Percentiles rank a stretch among this genome's conserved stretches.
Conservation (phyloP, 1,140 invertebrate species). For the Tetramorium simillimum region DNA sequence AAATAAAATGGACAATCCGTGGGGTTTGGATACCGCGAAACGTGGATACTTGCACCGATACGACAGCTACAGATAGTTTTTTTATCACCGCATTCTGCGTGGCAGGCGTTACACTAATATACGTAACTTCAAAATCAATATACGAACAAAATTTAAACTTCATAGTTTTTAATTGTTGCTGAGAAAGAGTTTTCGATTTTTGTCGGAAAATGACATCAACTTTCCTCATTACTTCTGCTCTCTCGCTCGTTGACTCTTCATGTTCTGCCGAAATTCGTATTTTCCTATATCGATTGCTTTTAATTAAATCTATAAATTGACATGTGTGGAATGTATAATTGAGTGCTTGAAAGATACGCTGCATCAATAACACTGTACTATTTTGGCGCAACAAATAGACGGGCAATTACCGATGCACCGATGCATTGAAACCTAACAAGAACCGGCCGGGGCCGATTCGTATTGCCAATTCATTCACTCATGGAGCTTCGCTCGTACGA, state of each 20-base stretch:
- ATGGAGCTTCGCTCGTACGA: slow-evolving; percentile 48
- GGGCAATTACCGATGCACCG: slow-evolving; percentile 47
- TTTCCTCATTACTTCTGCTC: no score
- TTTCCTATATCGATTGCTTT: neutral
- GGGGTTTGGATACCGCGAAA: neutral
- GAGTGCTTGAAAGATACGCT: neutral
- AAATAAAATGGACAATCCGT: slow-evolving; percentile 50
- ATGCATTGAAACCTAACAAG: slow-evolving; percentile 63
- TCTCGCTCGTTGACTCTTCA: neutral
- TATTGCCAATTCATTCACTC: slow-evolving; percentile 75
- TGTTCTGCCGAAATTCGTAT: neutral
- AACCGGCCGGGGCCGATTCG: slow-evolving; percentile 25
- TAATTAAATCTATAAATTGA: neutral
- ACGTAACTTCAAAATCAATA: slow-evolving; percentile 38
- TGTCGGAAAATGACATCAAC: no score
- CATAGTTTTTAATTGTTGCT: slow-evolving; percentile 9
- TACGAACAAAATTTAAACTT: slow-evolving; percentile 5
- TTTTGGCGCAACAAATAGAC: slow-evolving; percentile 53
- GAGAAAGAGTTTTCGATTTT: neutral
- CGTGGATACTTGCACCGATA: neutral
- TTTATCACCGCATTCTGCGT: neutral
- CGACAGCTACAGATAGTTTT: slow-evolving; percentile 9
- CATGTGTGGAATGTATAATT: neutral
- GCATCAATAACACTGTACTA: slow-evolving; percentile 12
- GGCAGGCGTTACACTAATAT: slow-evolving; percentile 16